Base-by-base conservation (phyloP, 1,140 invertebrate species). In the Lordiphosa mommai region DNA sequence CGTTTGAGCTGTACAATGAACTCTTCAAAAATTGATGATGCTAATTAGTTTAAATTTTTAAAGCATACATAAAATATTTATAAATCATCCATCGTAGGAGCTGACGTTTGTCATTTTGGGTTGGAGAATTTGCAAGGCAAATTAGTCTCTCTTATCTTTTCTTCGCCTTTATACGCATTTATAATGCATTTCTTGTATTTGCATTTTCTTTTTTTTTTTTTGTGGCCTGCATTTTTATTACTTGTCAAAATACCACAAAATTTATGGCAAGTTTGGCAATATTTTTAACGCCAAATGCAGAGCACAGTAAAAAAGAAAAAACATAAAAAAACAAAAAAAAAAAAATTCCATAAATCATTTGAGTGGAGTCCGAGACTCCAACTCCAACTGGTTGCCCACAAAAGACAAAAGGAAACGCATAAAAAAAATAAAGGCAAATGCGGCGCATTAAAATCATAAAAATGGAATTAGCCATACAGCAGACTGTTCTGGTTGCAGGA, bases 191-290 rank as follows among this genome's bases (percentile, higher is more conserved):
- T 40, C 52, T 58, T 30, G 36, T 48, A 47, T 68, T 49, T 80
- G 76, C 74, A 80, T 71, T 77, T 74, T 33, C 37, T 38, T 64
- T 61, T 67, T 50, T 57, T 52, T 8, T 61, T 52, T 48, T 37
- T 72, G 58, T 58, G 66, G 76, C 55, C 64, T 80, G 76, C 76
- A 82, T 82, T 80, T 80, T 80, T 80, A 80, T 80, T 71, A 80
- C 71, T 82, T 80, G 76, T 80, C 76, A 82, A 80, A 80, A 82
- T 63, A 82, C 66, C 53, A 61, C 64, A 57, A 76, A 82, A 80
- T 80, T 80, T 80, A 80, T 80, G 76, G 76, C 66, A 64, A 65
- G 47, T 60, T 43, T 68, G 46, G 76, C 66, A 67, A 80, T 80
- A 76, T 82, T 80, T 80, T 80, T 71, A 82, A 80, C 76, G 76